Percentiles rank a stretch among this genome's conserved stretches.
Conservation (phyloP, 2,797 vertebrate genomes). For the Paramormyrops hopkinsi region DNA sequence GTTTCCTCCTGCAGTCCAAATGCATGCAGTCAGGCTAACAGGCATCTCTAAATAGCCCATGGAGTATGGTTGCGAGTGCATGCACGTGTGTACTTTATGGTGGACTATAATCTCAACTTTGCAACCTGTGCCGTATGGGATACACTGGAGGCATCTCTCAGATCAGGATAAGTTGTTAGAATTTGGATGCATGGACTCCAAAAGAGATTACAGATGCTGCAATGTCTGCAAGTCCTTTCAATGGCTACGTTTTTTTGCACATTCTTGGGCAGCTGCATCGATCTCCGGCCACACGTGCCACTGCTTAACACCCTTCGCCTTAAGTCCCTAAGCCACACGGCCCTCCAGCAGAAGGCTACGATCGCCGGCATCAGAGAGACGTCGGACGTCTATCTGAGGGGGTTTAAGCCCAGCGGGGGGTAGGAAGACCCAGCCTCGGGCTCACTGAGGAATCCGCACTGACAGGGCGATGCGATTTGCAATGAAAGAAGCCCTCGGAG, state of each 20-base stretch:
- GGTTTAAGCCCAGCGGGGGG: background rate
- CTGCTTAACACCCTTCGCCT: background rate
- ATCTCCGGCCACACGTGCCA: background rate
- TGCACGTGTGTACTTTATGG: background rate
- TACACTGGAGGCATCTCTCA: background rate
- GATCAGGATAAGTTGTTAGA: background rate
- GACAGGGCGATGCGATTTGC: background rate
- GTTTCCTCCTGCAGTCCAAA: background rate
- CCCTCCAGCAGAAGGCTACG: background rate
- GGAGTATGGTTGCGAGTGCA: background rate
- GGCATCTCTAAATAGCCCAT: background rate
- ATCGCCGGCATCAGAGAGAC: constrained; percentile 16
- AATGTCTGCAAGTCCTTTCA: constrained; percentile 7
- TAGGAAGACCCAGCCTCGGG: background rate
- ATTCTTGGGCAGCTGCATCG: background rate
- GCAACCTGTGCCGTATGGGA: background rate
- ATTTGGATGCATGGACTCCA: background rate
- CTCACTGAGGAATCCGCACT: background rate
- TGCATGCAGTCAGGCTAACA: background rate
- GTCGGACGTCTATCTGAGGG: constrained; percentile 11
- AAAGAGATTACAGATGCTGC: background rate
- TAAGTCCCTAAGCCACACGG: background rate
- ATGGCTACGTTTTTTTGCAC: background rate
- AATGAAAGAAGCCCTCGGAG: background rate
- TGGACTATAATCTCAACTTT: background rate